Evolutionary conservation across 1,140 invertebrate species (phyloP).

Genomic region (Trachelipus rathkii): DNA sequence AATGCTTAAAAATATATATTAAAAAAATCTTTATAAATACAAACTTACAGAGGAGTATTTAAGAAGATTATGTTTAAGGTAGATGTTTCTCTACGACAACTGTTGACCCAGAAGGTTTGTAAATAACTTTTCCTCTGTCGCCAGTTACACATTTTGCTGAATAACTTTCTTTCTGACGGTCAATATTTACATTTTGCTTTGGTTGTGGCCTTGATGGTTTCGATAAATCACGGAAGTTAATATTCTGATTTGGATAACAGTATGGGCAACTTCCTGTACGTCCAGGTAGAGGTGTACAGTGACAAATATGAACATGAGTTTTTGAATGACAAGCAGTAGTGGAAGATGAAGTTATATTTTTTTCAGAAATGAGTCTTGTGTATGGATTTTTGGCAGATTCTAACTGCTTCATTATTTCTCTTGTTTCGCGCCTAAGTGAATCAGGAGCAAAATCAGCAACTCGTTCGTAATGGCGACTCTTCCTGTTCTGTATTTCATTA

Average conservation of each 20-base stretch:
- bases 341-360: background rate
- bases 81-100: background rate
- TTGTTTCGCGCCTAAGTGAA: background rate
- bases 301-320: background rate
- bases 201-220: background rate
- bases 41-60: no score
- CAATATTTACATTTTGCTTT: background rate
- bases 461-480: no score
- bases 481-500: background rate
- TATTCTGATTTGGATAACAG: background rate
- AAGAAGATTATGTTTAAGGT: no score
- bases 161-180: background rate
- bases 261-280: background rate
- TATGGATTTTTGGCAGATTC: background rate
- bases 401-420: background rate
- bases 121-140: background rate
- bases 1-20: no score
- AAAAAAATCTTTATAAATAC: no score
- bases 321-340: background rate
- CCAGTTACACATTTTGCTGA: background rate
- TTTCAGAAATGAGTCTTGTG: background rate
- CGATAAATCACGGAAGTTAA: background rate
- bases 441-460: background rate
- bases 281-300: background rate
- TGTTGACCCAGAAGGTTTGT: conserved; percentile 6